Conservation (phyloP, 2,113 vertebrate genomes). For the Pituophis catenifer region DNA sequence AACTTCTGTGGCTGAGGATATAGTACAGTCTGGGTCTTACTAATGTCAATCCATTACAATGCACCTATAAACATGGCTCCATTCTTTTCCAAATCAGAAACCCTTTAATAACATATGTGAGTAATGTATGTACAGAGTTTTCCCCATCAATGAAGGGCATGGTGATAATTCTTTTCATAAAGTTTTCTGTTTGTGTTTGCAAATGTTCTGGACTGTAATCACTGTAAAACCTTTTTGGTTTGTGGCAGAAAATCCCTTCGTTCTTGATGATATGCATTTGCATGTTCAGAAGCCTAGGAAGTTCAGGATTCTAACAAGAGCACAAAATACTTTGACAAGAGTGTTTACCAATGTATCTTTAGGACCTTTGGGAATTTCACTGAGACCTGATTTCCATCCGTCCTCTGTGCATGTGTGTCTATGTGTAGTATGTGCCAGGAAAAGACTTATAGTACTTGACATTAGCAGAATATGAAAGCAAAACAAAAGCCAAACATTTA, state of each 20-base stretch:
- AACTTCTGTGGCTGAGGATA: not conserved
- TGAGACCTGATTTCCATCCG: not conserved
- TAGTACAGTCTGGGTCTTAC: not conserved
- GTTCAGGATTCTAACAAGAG: not conserved
- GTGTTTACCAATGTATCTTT: not conserved
- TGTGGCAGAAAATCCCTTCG: not conserved
- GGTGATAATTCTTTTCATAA: not conserved
- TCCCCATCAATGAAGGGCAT: not conserved
- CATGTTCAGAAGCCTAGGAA: not conserved
- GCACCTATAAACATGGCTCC: not conserved
- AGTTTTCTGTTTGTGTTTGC: not conserved
- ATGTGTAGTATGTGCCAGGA: conserved; percentile 9
- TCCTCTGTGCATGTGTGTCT: not conserved
- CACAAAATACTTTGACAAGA: not conserved
- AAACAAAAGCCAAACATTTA: conserved; percentile 46
- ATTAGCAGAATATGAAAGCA: conserved; percentile 27
- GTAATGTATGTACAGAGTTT: not conserved
- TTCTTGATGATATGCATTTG: not conserved
- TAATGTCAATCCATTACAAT: not conserved
- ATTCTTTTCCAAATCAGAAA: not conserved
- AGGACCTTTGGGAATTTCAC: not conserved
- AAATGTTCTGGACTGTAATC: not conserved
- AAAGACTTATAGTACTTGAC: conserved; percentile 8
- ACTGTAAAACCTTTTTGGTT: not conserved
- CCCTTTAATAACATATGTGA: not conserved